Evolutionary conservation across 92 coral and sea anemone genomes (phyloP).

Genomic region (Zoanthus sociatus): DNA sequence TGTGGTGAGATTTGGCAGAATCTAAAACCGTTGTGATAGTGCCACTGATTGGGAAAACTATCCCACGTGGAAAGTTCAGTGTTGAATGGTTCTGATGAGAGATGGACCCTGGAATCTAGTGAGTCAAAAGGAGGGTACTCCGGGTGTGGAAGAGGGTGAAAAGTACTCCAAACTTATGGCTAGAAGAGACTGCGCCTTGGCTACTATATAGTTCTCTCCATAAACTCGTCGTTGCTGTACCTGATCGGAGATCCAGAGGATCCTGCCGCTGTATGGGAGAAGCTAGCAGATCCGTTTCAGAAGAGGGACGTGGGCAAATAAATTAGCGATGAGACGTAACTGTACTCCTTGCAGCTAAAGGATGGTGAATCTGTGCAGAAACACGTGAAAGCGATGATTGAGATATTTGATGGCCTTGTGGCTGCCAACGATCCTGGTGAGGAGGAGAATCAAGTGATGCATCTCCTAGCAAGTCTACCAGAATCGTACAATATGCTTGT

Average conservation of each 20-base stretch:
- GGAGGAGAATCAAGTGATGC: slow-evolving; percentile 61
- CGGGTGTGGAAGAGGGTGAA: slow-evolving; percentile 34
- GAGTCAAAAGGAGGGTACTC: slow-evolving; percentile 49
- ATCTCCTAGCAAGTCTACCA: slow-evolving; percentile 64
- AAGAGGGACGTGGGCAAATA: slow-evolving; percentile 66
- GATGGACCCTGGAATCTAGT: slow-evolving; percentile 66
- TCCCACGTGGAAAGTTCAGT: slow-evolving; percentile 67
- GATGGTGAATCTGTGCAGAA: slow-evolving; percentile 59
- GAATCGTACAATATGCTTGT: slow-evolving; percentile 47
- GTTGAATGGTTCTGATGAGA: slow-evolving; percentile 61
- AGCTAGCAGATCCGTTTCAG: slow-evolving; percentile 57
- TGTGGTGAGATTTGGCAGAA: neutral
- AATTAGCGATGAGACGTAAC: slow-evolving; percentile 59
- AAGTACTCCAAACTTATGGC: slow-evolving; percentile 29
- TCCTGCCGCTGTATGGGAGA: slow-evolving; percentile 58
- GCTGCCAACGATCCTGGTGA: slow-evolving; percentile 51
- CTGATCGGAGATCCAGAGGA: slow-evolving; percentile 42
- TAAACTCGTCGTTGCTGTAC: slow-evolving; percentile 57
- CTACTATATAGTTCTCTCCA: slow-evolving; percentile 59
- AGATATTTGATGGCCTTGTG: slow-evolving; percentile 56
- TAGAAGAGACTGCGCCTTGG: slow-evolving; percentile 26
- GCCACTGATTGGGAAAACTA: slow-evolving; percentile 59
- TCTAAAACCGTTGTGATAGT: slow-evolving; percentile 22
- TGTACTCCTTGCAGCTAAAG: slow-evolving; percentile 45
- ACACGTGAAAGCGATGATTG: slow-evolving; percentile 64